Evolutionary conservation across 35 echinoderm and acorn worm genomes (phyloP).

Genomic region (Patiria miniata): DNA sequence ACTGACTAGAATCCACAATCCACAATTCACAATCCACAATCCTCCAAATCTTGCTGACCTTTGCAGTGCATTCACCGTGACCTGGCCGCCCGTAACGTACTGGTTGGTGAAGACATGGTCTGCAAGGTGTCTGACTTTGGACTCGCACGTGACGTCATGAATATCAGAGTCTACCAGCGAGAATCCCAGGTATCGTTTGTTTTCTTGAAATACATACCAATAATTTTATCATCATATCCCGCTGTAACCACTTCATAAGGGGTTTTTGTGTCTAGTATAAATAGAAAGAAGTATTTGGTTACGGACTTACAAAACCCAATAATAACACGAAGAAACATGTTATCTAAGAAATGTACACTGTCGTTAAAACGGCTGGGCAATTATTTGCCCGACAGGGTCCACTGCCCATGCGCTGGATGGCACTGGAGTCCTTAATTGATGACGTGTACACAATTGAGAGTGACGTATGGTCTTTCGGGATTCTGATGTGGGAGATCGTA

Average conservation of each 20-base stretch:
- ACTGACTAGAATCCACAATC: no score
- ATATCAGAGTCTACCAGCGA: slow-evolving; percentile 12
- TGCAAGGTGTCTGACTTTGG: slow-evolving; percentile 11
- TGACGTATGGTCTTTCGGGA: slow-evolving; percentile 91
- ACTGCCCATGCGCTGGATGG: slow-evolving; percentile 85
- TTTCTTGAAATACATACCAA: no score
- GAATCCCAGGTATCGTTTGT: background rate
- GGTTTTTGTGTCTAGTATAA: background rate
- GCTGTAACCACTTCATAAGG: background rate
- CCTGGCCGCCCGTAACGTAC: slow-evolving; percentile 18
- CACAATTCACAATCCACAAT: no score
- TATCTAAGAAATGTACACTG: background rate
- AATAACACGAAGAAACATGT: background rate
- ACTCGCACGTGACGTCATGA: slow-evolving; percentile 18
- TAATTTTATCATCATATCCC: background rate
- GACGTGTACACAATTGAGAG: slow-evolving; percentile 76
- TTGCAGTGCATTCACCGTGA: slow-evolving; percentile 10
- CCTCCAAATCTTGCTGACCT: no score
- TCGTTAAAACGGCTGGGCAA: background rate
- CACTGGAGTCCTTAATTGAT: slow-evolving; percentile 75
- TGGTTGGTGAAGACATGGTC: background rate
- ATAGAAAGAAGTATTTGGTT: no score
- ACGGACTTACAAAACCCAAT: no score
- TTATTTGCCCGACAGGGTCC: background rate
- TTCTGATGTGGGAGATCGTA: slow-evolving; percentile 85